Evolutionary conservation across 2,113 vertebrate genomes (phyloP).

Genomic region (Shinisaurus crocodilurus): DNA sequence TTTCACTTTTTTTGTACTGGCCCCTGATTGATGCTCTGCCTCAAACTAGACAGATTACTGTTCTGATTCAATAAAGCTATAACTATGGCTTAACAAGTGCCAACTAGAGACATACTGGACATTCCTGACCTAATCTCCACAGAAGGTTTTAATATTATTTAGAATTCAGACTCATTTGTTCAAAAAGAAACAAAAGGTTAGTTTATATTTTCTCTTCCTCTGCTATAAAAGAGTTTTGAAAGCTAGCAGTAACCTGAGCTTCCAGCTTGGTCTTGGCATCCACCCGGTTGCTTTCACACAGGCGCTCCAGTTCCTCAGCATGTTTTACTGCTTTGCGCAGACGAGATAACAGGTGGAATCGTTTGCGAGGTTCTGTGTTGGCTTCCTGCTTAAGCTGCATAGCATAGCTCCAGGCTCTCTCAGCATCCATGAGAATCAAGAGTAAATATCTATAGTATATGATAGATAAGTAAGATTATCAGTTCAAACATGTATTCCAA

Average conservation of each 20-base stretch:
- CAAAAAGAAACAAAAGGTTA: constrained; percentile 2
- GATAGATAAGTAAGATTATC: not conserved
- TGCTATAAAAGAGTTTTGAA: not conserved
- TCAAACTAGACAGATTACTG: not conserved
- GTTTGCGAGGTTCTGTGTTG: constrained; percentile 95
- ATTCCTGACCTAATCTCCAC: not conserved
- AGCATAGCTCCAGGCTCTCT: constrained; percentile 97
- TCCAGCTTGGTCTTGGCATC: constrained; percentile 98
- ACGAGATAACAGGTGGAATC: constrained; percentile 92
- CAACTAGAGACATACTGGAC: not conserved
- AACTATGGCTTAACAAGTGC: not conserved
- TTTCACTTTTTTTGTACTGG: not conserved
- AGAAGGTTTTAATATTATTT: not conserved
- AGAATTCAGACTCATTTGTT: not conserved
- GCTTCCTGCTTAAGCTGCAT: constrained; percentile 99
- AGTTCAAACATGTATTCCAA: not conserved
- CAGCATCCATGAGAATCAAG: constrained; percentile 95
- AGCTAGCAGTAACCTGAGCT: constrained; percentile 85
- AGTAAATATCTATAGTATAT: constrained; percentile 85
- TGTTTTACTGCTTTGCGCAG: constrained; percentile 95
- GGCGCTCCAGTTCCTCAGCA: constrained; percentile 90
- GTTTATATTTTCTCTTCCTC: constrained; percentile 4
- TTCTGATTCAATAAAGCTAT: not conserved
- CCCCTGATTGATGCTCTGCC: not conserved
- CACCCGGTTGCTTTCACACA: constrained; percentile 92